Evolutionary conservation across 2,888 invertebrate genomes (phyloP), one percentile per base, ranked within the genome.

Genomic region (Chelonus formosanus): DNA sequence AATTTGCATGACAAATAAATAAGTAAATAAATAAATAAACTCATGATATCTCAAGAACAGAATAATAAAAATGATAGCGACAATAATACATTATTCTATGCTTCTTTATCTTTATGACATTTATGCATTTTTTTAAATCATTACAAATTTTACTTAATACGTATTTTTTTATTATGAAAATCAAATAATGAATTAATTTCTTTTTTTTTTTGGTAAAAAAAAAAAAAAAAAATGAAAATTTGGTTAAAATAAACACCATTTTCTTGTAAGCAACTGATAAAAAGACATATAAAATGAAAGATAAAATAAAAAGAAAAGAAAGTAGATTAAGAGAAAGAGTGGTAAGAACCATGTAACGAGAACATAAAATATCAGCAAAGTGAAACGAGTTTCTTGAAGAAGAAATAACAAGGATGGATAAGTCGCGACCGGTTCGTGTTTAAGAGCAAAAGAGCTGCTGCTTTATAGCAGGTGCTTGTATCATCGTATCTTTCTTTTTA

Each of bases 381-480:
- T 64, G 70, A 70, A 70, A 71, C 71, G 66, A 70, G 71, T 71
- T 71, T 67, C 7, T 56, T 65, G 65, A 67, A 65, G 67, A 66
- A 60, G 50, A 67, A 70, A 68, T 56, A 58, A 69, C 50, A 52
- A 59, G 56, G 53, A 60, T 45, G 34, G 47, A 34, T 60, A 34
- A 47, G 7, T 47, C 60, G 10, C 44, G 53, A 54, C 60, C 45
- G 45, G 36, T 60, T 52, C 60, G 52, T 32, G 40, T 6, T 40
- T 5, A 6, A 40, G 40, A 40, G 40, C 40, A 40, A 40, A 40
- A 40, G 40, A 40, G 40, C 40, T 40, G 40, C 40, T 40, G 40
- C 40, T 40, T 40, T 40, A 40, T 40, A 40, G 40, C 40, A 40
- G 40, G 40, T 40, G 40, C 6, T 40, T 40, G 40, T 40, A 6